Percentiles rank a stretch among this genome's conserved stretches.
These are phyloP conservation scores for Emesis castigata DNA, from an alignment of 2,888 invertebrate genomes.

Conservation along the genomic window DNA sequence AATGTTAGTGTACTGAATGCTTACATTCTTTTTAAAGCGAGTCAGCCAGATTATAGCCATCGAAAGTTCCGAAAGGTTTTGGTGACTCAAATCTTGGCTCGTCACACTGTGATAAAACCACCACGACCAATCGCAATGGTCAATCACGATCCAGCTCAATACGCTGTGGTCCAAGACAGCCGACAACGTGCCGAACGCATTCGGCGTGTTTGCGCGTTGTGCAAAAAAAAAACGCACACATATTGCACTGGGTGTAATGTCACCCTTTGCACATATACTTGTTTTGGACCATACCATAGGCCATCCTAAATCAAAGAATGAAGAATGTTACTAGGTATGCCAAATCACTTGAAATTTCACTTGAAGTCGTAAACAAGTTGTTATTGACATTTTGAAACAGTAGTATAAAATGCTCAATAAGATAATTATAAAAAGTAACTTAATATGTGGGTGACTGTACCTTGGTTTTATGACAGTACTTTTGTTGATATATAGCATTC, in stretches of 20 bases:
- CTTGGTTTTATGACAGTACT: not conserved
- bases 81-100: slow-evolving; percentile 9
- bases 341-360: no score
- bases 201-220: slow-evolving; percentile 24
- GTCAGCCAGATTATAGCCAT: not conserved
- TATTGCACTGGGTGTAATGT: slow-evolving; percentile 36
- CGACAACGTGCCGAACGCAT: not conserved
- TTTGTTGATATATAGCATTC: not conserved
- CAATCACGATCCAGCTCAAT: not conserved
- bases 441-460: not conserved
- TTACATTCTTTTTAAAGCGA: slow-evolving; percentile 19
- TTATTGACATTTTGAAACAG: no score
- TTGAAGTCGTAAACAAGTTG: no score
- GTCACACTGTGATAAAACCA: not conserved
- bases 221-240: slow-evolving; percentile 30
- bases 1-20: slow-evolving; percentile 37
- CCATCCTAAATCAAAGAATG: not conserved
- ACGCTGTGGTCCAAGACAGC: slow-evolving; percentile 1
- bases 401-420: not conserved
- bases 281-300: slow-evolving; percentile 29
- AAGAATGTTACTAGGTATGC: not conserved
- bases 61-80: slow-evolving; percentile 18
- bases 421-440: not conserved
- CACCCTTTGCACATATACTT: slow-evolving; percentile 32
- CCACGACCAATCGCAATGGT: not conserved